Base-by-base conservation (phyloP, 2,888 invertebrate species). In the Aromia moschata region DNA sequence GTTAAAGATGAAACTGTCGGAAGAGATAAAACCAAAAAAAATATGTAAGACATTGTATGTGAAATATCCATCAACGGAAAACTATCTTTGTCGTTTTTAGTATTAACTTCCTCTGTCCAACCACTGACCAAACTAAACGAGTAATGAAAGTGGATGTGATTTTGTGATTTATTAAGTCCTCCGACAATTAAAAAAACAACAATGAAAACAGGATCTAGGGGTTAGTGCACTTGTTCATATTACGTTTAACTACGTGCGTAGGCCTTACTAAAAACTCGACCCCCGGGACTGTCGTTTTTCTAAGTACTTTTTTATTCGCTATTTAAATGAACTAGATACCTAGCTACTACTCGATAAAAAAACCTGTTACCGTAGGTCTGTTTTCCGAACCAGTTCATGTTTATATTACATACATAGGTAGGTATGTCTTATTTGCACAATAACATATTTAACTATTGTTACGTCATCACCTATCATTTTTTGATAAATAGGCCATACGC, bases 121-220 rank as follows among this genome's bases (percentile, higher is more conserved):
- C 25, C 9, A 25, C 4, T 25, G 25, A 25, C n/a, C 4, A 25
- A 33, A 2, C n/a, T 7, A 33, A 33, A 33, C 33, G 3, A 2
- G 33, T 33, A 33, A 11, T n/a, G 2, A 33, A 33, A 2, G 33
- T 33, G n/a, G 33, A 11, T 11, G 33, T 3, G 7, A 33, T n/a
- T n/a, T n/a, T n/a, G n/a, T n/a, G n/a, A n/a, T n/a, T n/a, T n/a
- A n/a, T n/a, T n/a, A n/a, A 17, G 41, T 2, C 41, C 7, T 9
- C 41, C 9, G 14, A 41, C 41, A 41, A 18, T 41, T n/a, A n/a
- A 17, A 17, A 41, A 41, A 18, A 16, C 9, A 44, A 44, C 12
- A 44, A 44, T 18, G 25, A 25, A 44, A 44, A 18, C 20, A 20
- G 44, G 12, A 44, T 44, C 18, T 44, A 17, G 16, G 44, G 18